Percentiles rank a stretch among this genome's conserved stretches.
These are phyloP conservation scores for Ostrea denselamellosa DNA, from an alignment of 1,140 invertebrate species.

Conservation along the genomic window DNA sequence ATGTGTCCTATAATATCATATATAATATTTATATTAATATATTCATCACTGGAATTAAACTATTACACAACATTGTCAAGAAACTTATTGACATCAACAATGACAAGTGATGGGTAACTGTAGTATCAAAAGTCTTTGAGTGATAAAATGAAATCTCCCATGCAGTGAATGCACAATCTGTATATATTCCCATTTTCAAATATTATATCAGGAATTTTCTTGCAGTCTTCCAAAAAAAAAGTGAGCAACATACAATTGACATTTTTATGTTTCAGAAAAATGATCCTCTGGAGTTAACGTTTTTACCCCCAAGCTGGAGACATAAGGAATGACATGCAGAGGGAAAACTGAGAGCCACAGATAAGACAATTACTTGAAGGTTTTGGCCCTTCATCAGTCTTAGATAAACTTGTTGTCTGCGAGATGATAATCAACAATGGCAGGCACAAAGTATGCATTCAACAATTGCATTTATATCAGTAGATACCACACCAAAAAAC, in stretches of 20 bases:
- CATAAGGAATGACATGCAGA: slow-evolving; percentile 2
- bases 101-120: too few species aligned
- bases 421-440: slow-evolving; percentile 25
- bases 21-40: too few species aligned
- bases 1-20: too few species aligned
- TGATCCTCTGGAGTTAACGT: neutral
- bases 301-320: slow-evolving; percentile 6
- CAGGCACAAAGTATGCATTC: slow-evolving; percentile 23
- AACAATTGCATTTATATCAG: slow-evolving; percentile 31
- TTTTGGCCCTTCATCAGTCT: slow-evolving; percentile 34
- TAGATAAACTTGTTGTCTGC: slow-evolving; percentile 38
- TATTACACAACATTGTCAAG: too few species aligned
- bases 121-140: neutral
- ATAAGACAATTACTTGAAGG: slow-evolving; percentile 4
- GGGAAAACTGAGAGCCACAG: slow-evolving; percentile 19
- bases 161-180: neutral
- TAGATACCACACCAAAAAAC: slow-evolving; percentile 4
- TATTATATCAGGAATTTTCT: too few species aligned
- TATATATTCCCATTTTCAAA: too few species aligned
- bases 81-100: too few species aligned
- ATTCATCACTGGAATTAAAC: too few species aligned
- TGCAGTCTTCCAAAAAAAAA: too few species aligned
- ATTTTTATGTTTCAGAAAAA: slow-evolving; percentile 4
- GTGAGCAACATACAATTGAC: neutral
- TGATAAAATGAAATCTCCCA: neutral